phyloP scores from a whole-genome alignment of 2,888 invertebrate genomes.

The Calameuta pallipes region DNA sequence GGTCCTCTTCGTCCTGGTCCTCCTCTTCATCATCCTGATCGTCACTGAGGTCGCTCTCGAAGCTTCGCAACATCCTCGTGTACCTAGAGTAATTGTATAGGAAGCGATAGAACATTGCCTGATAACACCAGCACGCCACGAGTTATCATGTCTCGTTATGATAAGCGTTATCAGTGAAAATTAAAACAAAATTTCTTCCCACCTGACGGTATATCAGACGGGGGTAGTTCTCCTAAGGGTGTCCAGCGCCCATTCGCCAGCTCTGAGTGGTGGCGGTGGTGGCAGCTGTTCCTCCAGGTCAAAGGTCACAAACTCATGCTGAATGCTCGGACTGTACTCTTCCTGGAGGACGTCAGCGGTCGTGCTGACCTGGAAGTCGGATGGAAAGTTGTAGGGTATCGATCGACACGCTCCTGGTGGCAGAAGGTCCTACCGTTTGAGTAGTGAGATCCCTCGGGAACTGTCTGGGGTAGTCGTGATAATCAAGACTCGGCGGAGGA shows the following conservation, averaged over 20 bases:
- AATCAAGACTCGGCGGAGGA: constrained; percentile 72
- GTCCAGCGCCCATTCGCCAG: constrained; percentile 66
- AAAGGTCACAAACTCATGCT: constrained; percentile 78
- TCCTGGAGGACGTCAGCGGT: constrained; percentile 69
- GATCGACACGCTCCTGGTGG: neutral
- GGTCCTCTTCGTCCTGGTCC: constrained; percentile 18
- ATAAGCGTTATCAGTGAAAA: neutral
- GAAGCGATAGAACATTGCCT: neutral
- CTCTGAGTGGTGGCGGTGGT: constrained; percentile 61
- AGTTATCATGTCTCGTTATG: neutral
- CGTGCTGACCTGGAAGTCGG: constrained; percentile 69
- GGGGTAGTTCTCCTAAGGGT: constrained; percentile 65
- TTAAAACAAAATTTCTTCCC: constrained; percentile 23
- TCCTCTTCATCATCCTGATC: constrained; percentile 31
- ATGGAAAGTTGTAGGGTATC: neutral
- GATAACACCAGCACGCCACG: neutral
- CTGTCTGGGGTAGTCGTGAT: constrained; percentile 64
- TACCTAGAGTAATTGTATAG: constrained; percentile 38
- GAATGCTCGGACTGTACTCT: constrained; percentile 68
- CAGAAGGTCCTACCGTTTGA: constrained; percentile 69
- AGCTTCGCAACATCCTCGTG: constrained; percentile 56
- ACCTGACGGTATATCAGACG: constrained; percentile 65
- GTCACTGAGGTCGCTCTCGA: constrained; percentile 48
- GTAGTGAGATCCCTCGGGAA: constrained; percentile 75
- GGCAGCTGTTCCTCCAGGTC: constrained; percentile 72